These are phyloP conservation scores for Drosophila lowei DNA, from an alignment of 1,140 invertebrate genomes.

Conservation along the genomic window DNA sequence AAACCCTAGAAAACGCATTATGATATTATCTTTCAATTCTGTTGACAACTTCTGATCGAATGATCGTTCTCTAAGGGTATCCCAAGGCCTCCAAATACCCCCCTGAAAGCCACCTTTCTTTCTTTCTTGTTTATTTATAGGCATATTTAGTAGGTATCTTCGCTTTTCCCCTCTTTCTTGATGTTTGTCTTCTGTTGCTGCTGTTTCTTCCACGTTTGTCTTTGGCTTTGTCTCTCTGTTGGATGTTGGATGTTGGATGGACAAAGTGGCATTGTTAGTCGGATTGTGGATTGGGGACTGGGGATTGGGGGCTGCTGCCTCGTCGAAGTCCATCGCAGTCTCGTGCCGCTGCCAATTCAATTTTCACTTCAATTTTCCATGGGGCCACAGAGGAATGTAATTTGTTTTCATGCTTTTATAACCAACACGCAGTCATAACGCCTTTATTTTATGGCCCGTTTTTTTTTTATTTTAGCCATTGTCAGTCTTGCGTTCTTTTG, in stretches of 20 bases:
- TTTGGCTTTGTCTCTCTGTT: slow-evolving; percentile 8
- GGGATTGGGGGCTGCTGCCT: slow-evolving; percentile 13
- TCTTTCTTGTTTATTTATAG: slow-evolving; percentile 18
- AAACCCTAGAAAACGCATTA: no score
- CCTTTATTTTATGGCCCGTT: slow-evolving; percentile 17
- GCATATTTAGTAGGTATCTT: slow-evolving; percentile 32
- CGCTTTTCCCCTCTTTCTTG: slow-evolving; percentile 5
- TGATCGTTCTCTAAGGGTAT: no score
- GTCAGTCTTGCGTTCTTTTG: slow-evolving; percentile 1
- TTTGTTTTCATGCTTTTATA: slow-evolving; percentile 65
- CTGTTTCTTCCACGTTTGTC: slow-evolving; percentile 25
- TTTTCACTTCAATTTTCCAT: slow-evolving; percentile 68
- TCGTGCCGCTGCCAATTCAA: slow-evolving; percentile 75
- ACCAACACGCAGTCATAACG: slow-evolving; percentile 33
- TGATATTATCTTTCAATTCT: no score
- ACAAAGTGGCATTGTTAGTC: slow-evolving; percentile 72
- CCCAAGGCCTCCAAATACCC: no score
- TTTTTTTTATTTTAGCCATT: slow-evolving; percentile 19
- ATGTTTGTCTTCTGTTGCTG: slow-evolving; percentile 44
- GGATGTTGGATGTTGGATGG: slow-evolving; percentile 13
- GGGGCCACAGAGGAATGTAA: slow-evolving; percentile 69
- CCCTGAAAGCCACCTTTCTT: no score
- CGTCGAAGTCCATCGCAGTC: slow-evolving; percentile 41
- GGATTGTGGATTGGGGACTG: slow-evolving; percentile 13
- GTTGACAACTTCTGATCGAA: no score